These are phyloP conservation scores for Amphiura filiformis DNA, from an alignment of 35 echinoderm and acorn worm species.

Conservation along the genomic window DNA sequence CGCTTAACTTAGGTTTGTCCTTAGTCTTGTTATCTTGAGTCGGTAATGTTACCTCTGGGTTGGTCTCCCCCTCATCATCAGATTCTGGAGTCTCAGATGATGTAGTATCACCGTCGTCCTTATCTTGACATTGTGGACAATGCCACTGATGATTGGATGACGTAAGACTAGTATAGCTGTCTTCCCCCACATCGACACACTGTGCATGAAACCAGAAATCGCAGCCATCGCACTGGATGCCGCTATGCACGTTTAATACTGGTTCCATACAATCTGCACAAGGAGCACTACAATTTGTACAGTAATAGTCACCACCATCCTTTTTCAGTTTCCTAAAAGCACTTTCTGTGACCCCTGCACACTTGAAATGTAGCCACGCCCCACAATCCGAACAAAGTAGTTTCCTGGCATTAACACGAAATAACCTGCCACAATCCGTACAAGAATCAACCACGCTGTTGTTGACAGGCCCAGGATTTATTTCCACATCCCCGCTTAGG, in stretches of 20 bases:
- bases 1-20: neutral
- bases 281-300: conserved; percentile 21
- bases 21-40: neutral
- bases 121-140: neutral
- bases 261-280: conserved; percentile 3
- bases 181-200: neutral
- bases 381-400: neutral
- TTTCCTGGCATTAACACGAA: neutral
- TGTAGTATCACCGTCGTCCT: too few relatives aligned
- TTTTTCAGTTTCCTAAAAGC: neutral
- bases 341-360: neutral
- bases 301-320: neutral
- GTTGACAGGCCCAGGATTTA: neutral
- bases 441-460: neutral
- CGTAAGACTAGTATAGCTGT: neutral
- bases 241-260: conserved; percentile 12
- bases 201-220: neutral
- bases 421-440: neutral
- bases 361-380: neutral
- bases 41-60: neutral
- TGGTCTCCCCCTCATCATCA: neutral
- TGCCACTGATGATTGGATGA: neutral
- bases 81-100: neutral
- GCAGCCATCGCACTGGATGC: conserved; percentile 19
- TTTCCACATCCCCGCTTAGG: neutral